phyloP scores from a whole-genome alignment of 2,113 vertebrate genomes.

The Scomber japonicus region DNA sequence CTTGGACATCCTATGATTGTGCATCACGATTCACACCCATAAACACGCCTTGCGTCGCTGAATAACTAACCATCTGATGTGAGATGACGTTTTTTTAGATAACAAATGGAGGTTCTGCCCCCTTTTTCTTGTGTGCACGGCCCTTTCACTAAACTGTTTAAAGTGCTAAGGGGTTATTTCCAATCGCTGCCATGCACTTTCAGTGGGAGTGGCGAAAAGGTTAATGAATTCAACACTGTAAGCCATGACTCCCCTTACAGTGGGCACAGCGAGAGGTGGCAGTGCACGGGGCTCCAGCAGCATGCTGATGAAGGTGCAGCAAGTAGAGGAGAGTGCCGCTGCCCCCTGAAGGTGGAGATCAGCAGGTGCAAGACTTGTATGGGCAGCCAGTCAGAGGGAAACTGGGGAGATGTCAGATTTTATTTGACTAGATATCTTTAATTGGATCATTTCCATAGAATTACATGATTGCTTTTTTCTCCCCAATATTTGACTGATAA shows the following conservation, averaged over 20 bases:
- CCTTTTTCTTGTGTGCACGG: neutral
- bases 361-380: slow-evolving; percentile 42
- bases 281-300: slow-evolving; percentile 28
- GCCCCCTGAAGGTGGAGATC: slow-evolving; percentile 76
- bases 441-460: neutral
- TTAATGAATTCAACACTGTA: slow-evolving; percentile 77
- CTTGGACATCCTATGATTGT: slow-evolving; percentile 18
- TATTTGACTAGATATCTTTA: neutral
- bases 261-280: slow-evolving; percentile 45
- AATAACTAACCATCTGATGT: slow-evolving; percentile 74
- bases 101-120: slow-evolving; percentile 63
- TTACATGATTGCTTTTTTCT: neutral
- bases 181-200: slow-evolving; percentile 54
- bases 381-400: neutral
- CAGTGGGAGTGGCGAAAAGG: slow-evolving; percentile 78
- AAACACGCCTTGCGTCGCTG: slow-evolving; percentile 52
- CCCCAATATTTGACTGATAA: neutral
- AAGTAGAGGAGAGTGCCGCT: slow-evolving; percentile 65
- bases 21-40: slow-evolving; percentile 35
- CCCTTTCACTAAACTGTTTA: slow-evolving; percentile 60
- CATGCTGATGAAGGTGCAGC: slow-evolving; percentile 63
- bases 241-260: slow-evolving; percentile 70
- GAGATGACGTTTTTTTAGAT: slow-evolving; percentile 72
- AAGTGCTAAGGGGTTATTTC: slow-evolving; percentile 48
- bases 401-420: slow-evolving; percentile 3